Evolutionary conservation across 1,140 invertebrate species (phyloP).

Genomic region (Drosophila virilis): DNA sequence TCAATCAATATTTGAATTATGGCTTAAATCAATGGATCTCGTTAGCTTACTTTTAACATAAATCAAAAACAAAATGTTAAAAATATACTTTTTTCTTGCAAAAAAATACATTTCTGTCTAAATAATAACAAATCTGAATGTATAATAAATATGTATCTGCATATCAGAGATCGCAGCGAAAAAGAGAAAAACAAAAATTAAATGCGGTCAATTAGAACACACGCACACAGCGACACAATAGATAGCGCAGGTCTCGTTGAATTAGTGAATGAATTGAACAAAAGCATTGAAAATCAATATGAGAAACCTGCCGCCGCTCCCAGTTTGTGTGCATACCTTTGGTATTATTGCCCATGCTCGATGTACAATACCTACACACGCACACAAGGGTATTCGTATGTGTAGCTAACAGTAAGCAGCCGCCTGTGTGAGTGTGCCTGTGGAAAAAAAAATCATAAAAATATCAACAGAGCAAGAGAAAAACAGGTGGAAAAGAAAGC

Average conservation of each 20-base stretch:
- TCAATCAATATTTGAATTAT: too few species aligned
- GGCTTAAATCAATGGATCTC: too few species aligned
- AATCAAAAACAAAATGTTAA: too few species aligned
- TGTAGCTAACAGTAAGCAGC: conserved; percentile 42
- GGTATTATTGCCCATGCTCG: conserved; percentile 34
- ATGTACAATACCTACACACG: conserved; percentile 30
- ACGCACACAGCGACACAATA: conserved; percentile 20
- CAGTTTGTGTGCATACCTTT: conserved; percentile 61
- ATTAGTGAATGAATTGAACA: conserved; percentile 80
- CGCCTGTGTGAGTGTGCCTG: conserved; percentile 36
- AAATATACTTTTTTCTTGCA: too few species aligned
- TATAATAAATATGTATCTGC: background rate
- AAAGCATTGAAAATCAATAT: conserved; percentile 80
- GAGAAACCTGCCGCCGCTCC: conserved; percentile 76
- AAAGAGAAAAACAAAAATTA: conserved; percentile 36
- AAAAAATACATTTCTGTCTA: too few species aligned
- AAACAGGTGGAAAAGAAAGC: conserved; percentile 83
- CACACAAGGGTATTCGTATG: conserved; percentile 6
- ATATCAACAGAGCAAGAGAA: conserved; percentile 71
- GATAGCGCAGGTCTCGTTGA: conserved; percentile 54
- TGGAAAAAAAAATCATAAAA: conserved; percentile 61
- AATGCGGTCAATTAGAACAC: conserved; percentile 70
- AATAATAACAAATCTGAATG: too few species aligned
- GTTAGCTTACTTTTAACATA: too few species aligned
- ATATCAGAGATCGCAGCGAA: background rate